Evolutionary conservation across 2,113 vertebrate genomes (phyloP).

Genomic region (Stigmatopora nigra): DNA sequence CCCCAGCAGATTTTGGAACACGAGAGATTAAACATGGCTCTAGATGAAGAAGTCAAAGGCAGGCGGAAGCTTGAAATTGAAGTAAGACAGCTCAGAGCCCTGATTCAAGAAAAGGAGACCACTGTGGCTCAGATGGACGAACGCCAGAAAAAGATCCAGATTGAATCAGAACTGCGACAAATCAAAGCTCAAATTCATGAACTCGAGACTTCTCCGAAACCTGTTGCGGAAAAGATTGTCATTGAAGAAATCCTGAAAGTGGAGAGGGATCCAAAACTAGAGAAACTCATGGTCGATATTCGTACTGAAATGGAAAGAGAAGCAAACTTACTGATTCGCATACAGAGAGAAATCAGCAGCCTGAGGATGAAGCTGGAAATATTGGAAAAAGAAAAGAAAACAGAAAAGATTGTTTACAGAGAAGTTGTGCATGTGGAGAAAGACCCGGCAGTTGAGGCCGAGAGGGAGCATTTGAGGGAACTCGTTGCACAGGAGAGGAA

Average conservation of each 20-base stretch:
- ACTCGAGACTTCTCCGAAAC: constrained; percentile 72
- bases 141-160: constrained; percentile 77
- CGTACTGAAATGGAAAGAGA: constrained; percentile 74
- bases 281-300: constrained; percentile 70
- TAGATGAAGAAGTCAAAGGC: constrained; percentile 78
- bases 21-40: constrained; percentile 70
- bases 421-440: constrained; percentile 92
- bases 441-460: constrained; percentile 78
- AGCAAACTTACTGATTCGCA: constrained; percentile 60
- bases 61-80: constrained; percentile 80
- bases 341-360: constrained; percentile 80
- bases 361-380: constrained; percentile 76
- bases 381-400: constrained; percentile 79
- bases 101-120: constrained; percentile 76
- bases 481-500: constrained; percentile 71
- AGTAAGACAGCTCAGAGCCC: constrained; percentile 72
- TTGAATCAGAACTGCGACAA: constrained; percentile 81
- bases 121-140: constrained; percentile 78
- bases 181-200: constrained; percentile 80
- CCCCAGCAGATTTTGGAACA: constrained; percentile 80
- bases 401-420: constrained; percentile 89
- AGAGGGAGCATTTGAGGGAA: constrained; percentile 78
- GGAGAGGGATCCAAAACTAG: constrained; percentile 83
- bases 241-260: constrained; percentile 89
- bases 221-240: constrained; percentile 84